These are phyloP conservation scores for Crax fasciolata DNA, from an alignment of 2,797 vertebrate species.

Conservation along the genomic window DNA sequence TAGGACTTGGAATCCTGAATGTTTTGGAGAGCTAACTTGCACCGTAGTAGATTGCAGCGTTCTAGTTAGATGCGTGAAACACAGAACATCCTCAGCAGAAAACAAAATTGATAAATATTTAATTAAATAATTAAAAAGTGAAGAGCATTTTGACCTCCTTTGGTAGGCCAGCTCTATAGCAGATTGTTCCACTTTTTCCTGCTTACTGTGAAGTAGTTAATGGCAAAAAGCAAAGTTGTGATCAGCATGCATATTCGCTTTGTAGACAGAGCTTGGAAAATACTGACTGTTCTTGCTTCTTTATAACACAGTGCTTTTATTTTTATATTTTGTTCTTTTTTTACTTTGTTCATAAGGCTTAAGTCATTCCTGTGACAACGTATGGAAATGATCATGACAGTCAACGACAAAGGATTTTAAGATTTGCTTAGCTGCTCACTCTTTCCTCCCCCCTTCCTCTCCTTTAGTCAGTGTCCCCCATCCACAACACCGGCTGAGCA, in stretches of 20 bases:
- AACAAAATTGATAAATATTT: background rate
- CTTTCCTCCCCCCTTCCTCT: background rate
- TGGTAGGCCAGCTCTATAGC: background rate
- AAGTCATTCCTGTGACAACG: background rate
- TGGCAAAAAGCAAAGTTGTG: background rate
- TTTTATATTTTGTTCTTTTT: background rate
- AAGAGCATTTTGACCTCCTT: background rate
- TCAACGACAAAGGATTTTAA: too few relatives aligned
- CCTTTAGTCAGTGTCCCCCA: conserved; percentile 67
- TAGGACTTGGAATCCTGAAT: background rate
- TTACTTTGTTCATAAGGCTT: background rate
- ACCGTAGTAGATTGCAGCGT: background rate
- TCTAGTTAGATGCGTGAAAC: background rate
- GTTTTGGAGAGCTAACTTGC: background rate
- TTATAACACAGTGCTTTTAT: accelerated
- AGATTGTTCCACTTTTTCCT: background rate
- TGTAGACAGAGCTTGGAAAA: background rate
- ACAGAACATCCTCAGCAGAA: background rate
- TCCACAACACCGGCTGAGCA: conserved; percentile 79
- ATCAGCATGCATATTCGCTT: background rate
- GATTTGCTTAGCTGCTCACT: background rate
- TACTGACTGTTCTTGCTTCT: accelerated
- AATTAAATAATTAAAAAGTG: background rate
- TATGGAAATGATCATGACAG: background rate
- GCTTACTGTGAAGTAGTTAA: background rate